Evolutionary conservation across 1,140 invertebrate species (phyloP).

Genomic region (Drosophila cardini): DNA sequence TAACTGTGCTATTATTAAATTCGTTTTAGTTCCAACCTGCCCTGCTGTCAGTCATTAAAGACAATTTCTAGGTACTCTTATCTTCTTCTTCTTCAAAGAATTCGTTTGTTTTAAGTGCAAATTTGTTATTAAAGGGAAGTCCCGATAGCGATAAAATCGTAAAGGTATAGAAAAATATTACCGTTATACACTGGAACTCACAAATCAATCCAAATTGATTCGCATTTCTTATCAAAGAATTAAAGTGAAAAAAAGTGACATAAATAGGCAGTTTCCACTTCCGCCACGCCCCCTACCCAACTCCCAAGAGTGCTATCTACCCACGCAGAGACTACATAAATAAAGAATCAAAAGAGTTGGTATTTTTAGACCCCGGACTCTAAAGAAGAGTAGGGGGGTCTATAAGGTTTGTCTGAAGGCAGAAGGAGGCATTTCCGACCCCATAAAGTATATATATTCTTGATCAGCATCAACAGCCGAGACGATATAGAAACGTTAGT

Average conservation of each 20-base stretch:
- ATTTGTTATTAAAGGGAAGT: neutral
- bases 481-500: too few relatives aligned
- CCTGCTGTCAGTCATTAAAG: neutral
- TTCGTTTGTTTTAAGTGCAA: neutral
- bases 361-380: too few relatives aligned
- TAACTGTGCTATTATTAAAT: conserved; percentile 2
- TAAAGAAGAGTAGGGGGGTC: too few relatives aligned
- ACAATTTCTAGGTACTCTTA: conserved; percentile 10
- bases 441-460: too few relatives aligned
- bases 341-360: conserved; percentile 25
- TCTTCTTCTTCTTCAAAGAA: conserved; percentile 1
- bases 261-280: neutral
- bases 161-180: neutral
- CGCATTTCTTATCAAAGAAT: neutral
- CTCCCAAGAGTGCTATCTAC: neutral
- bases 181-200: neutral
- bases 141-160: neutral
- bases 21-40: neutral
- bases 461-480: too few relatives aligned
- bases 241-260: neutral
- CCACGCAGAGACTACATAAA: conserved; percentile 6
- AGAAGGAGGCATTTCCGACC: too few relatives aligned
- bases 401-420: too few relatives aligned
- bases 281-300: neutral
- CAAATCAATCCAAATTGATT: neutral